Evolutionary conservation across 37 sponge, comb jelly and placozoan species (phyloP), one percentile per base, ranked within the genome.

Genomic region (Petrosia ficiformis): DNA sequence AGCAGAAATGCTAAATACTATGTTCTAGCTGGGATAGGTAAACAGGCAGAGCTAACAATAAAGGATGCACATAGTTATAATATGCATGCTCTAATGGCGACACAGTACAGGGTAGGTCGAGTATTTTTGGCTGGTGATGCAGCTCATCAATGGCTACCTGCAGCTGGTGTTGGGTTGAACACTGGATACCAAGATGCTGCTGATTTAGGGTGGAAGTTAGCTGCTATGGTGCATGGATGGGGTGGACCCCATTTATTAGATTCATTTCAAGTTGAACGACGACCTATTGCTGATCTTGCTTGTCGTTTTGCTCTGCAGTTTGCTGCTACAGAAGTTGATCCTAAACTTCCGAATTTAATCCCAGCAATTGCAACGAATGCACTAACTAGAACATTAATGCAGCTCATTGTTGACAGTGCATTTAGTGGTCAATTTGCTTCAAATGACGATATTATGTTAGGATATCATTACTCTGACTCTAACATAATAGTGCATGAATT

Each of bases 71-170:
- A 78, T 39, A 38, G 22, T n/a, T 92, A 86, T 75, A 83, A 76
- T 32, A 80, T 86, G 70, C 81, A 87, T 68, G 82, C 74, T 24
- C 28, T 87, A 52, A 44, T 87, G 4, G 48, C 85, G 3, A 84
- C 85, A 0, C 80, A 87, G 68, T 87, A 78, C 57, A 75, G 82
- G 28, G 82, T 77, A 19, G 93, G 88, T 14, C 76, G 77, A 19
- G 74, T 81, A 42, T 70, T 92, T n/a, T 68, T 92, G 2, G 84
- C 81, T 58, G 93, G 93, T 24, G 93, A 92, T 74, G 80, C 87
- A 35, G 88, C 85, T 29, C 93, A 92, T 64, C 82, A 81, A 59
- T 92, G 93, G 93, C 30, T 87, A 22, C 93, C 93, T 31, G 85
- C 79, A 67, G 93, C 88, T 28, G 93, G 93, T 6, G 61, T 87